Base-by-base conservation (phyloP, 2,797 vertebrate genomes). In the Allobates femoralis region DNA sequence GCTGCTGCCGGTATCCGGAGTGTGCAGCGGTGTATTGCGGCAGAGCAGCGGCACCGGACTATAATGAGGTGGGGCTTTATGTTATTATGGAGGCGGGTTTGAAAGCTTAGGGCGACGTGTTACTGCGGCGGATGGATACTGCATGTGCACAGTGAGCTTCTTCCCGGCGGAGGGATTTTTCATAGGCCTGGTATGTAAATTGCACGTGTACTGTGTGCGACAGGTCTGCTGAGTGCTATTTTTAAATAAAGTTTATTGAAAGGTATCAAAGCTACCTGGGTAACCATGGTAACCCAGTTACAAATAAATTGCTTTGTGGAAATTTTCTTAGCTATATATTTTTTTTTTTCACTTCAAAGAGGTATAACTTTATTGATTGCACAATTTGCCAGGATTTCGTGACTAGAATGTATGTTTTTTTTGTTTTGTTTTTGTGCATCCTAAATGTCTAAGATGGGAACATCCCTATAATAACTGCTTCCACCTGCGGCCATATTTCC, bases 241-340 rank as follows among this genome's bases (percentile, higher is more conserved):
- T 71, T 23, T 71, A n/a, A 71, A 71, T 41, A 71, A 71, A 71
- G 67, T 71, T 71, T 71, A 46, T 71, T 71, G 67, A 71, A 23
- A 46, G 19, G 28, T 15, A 7, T 58, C 19, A n/a, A 23, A 21
- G 66, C 21, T 32, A 6, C 2, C 18, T 18, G 67, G 11, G 67
- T 41, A 37, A 71, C 66, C 66, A 69, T 71, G 34, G 67, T 71
- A 71, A 71, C 34, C 10, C 2, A 3, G 7, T 69, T 8, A 21
- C 3, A 11, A 0, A 3, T 23, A 21, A 32, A 34, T 3, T 32
- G 2, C 6, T 2, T 32, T n/a, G n/a, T n/a, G n/a, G n/a, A n/a
- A n/a, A n/a, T n/a, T n/a, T n/a, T n/a, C n/a, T n/a, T n/a, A n/a
- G n/a, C n/a, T n/a, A n/a, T 7, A 3, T 41, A 41, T 3, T 41